Evolutionary conservation across 2,888 invertebrate species (phyloP), one percentile per base, ranked within the genome.

Genomic region (Pherbina coryleti): DNA sequence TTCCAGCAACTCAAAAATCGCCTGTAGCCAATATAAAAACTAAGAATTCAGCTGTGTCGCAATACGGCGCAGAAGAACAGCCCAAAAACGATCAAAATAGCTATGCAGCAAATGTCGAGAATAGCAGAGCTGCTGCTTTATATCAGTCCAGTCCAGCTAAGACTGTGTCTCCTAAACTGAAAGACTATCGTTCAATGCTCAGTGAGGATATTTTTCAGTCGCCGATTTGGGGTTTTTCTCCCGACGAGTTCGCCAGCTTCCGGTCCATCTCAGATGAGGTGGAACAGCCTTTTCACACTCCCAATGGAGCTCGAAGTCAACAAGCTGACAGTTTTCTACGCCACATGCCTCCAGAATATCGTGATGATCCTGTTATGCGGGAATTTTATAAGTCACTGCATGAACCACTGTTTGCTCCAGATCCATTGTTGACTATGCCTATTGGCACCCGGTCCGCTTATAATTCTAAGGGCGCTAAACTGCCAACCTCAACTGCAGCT

Each of bases 341-440:
- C 19, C 9, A 19, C 25, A 55, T 70, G 22, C 57, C 75, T 11
- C 7, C 51, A 7, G 79, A 84, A 0, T 76, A 79, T n/a, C 37
- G 69, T 22, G 83, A 86, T 64, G 87, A 87, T 83, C 86, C 85
- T 2, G 80, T 86, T 2, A 87, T 87, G 86, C 83, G 81, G 9
- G 79, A 79, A 7, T 87, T 86, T 55, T 87, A 86, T 37, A 78
- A 78, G 51, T 84, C 84, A 19, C 11, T 83, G 75, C 67, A 57
- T 5, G 25, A 19, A 9, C 51, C 71, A 19, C 25, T 49, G 11
- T 31, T n/a, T 8, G 5, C 53, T n/a, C 0, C 55, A 9, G 4
- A 19, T 17, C 34, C 31, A 14, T 19, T 22, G 25, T 31, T 31
- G 11, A 11, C 71, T 31, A 14, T 8, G 34, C 17, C 34, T 9